Evolutionary conservation across 2,113 vertebrate genomes (phyloP).

Genomic region (human): DNA sequence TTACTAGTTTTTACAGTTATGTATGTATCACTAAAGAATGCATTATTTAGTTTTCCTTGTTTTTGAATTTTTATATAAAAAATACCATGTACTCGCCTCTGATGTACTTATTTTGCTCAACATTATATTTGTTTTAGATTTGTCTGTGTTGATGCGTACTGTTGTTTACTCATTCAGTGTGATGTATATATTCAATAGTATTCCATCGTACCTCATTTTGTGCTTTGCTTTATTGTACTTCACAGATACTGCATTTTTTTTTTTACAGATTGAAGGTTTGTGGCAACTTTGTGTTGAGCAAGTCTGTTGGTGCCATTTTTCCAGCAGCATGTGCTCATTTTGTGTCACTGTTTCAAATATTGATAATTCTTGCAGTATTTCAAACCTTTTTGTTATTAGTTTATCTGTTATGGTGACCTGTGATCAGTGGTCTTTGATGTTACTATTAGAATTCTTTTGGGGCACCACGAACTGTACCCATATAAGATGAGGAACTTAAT

Average conservation of each 20-base stretch:
- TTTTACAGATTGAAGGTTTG: not conserved
- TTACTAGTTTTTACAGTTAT: not conserved
- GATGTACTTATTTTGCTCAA: not conserved
- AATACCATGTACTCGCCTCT: not conserved
- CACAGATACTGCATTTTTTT: not conserved
- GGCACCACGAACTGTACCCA: not conserved
- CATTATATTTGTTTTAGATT: not conserved
- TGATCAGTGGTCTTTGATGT: not conserved
- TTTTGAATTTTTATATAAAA: not conserved
- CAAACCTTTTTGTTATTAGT: not conserved
- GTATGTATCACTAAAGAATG: not conserved
- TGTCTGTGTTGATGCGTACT: not conserved
- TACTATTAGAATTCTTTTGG: not conserved
- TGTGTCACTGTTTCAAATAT: not conserved
- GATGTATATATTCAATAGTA: not conserved
- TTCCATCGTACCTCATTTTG: not conserved
- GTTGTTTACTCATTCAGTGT: not conserved
- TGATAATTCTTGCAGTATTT: not conserved
- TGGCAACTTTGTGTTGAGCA: not conserved
- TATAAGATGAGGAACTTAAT: not conserved
- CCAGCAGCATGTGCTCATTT: not conserved
- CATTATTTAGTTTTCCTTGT: not conserved
- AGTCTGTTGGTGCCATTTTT: not conserved
- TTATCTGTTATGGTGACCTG: not conserved
- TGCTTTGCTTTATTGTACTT: not conserved